Evolutionary conservation across 2,797 vertebrate species (phyloP), one percentile per base, ranked within the genome.

Genomic region (Eulemur coronatus): DNA sequence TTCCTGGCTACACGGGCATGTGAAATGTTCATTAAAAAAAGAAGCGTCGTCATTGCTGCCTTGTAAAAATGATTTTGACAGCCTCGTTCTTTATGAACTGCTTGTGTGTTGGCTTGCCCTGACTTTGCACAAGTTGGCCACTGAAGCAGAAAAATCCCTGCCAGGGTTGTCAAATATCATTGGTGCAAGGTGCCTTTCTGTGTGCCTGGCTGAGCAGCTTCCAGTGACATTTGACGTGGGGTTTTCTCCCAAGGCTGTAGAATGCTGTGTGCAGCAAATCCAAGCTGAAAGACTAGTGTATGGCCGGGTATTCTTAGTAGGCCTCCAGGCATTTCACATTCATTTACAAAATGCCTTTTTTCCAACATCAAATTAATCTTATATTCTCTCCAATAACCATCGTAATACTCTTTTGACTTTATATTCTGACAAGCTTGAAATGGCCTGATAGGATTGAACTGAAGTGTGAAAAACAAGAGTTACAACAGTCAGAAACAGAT

Each of bases 111-210:
- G 30, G 92, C 97, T 98, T 96, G 91, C 86, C 72, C 75, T 88
- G 96, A 95, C 97, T 98, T 96, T 95, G 97, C 96, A 96, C 97
- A 97, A 97, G 97, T 95, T 97, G 93, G 61, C 93, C 97, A 97
- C 63, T 97, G 98, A 98, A 98, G 98, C 98, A 98, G 98, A 98
- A 98, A 98, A 98, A 98, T 97, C 98, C 98, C 98, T 94, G 94
- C 97, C 94, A 98, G 97, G 75, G 95, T 98, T 99, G 98, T 98
- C 98, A 98, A 46, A 98, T 98, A 98, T 96, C 98, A 98, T 98
- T 95, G 98, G 97, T 97, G 98, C 98, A 96, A 52, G 97, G 97
- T 97, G 97, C 97, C 96, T 98, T 98, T 98, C 95, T 98, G n/a
- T 65, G 92, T 98, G 98, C 97, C 97, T 98, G 98, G 93, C 98